A percentile compares a stretch with the other conserved stretches of the same genome.
Conservation (phyloP, 2,888 invertebrate species). For the Lasioglossum leucozonium region DNA sequence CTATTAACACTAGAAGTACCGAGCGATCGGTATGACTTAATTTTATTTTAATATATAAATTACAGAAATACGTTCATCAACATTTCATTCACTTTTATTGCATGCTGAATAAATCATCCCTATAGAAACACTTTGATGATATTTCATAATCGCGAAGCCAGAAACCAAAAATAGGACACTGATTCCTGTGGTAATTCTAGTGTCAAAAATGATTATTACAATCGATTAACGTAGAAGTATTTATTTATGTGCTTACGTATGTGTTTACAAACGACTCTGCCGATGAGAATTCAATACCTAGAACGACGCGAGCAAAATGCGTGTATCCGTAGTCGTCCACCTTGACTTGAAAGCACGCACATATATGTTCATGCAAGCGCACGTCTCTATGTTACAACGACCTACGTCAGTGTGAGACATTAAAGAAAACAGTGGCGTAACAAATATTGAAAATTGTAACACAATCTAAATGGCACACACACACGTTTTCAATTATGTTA, state of each 20-base stretch:
- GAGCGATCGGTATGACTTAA: background rate
- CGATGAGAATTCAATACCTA: conserved; percentile 63
- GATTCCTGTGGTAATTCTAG: background rate
- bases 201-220: conserved; percentile 33
- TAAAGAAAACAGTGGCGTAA: conserved; percentile 65
- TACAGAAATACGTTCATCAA: background rate
- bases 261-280: conserved; percentile 61
- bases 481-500: conserved; percentile 13
- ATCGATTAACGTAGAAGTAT: conserved; percentile 41
- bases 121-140: background rate
- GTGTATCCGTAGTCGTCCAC: conserved; percentile 65
- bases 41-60: background rate
- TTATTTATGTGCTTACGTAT: conserved; percentile 50
- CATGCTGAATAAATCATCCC: background rate
- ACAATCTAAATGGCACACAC: background rate
- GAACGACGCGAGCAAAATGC: conserved; percentile 61
- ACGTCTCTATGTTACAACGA: conserved; percentile 51
- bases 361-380: conserved; percentile 54
- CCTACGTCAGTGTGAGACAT: conserved; percentile 51
- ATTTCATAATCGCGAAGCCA: background rate
- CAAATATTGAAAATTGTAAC: conserved; percentile 25
- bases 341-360: conserved; percentile 62
- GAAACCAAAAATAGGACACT: background rate
- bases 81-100: background rate
- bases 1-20: background rate